These are phyloP conservation scores for Martes martes DNA, from an alignment of 2,113 vertebrate species.

Conservation along the genomic window DNA sequence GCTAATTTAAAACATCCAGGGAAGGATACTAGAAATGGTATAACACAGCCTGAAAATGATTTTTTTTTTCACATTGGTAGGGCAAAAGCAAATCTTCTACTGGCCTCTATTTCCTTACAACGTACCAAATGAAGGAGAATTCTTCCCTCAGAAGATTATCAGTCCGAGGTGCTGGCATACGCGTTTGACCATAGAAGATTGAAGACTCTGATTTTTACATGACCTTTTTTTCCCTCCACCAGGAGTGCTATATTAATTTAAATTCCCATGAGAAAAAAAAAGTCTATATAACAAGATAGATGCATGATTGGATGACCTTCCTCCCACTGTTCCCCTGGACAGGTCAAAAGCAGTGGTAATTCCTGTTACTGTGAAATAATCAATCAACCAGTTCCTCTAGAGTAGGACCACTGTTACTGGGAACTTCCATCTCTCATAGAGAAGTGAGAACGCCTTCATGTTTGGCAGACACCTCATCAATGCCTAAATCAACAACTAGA, in stretches of 20 bases:
- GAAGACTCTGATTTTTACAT: neutral
- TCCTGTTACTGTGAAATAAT: neutral
- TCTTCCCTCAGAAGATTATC: neutral
- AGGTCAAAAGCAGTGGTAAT: neutral
- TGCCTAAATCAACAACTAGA: neutral
- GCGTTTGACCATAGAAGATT: neutral
- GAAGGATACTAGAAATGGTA: constrained; percentile 17
- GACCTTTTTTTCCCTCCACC: neutral
- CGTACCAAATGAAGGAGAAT: neutral
- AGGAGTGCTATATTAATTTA: neutral
- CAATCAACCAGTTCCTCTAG: neutral
- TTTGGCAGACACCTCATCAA: neutral
- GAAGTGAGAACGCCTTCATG: neutral
- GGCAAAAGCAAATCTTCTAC: neutral
- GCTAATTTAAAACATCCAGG: constrained; percentile 48
- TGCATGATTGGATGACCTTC: neutral
- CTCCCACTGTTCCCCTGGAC: neutral
- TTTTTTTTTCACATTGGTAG: neutral
- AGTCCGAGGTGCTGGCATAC: neutral
- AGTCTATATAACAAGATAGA: neutral
- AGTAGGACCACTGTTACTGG: neutral
- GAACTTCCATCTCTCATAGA: neutral
- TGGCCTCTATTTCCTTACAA: neutral
- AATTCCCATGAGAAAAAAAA: constrained; percentile 11
- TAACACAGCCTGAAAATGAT: neutral